These are phyloP conservation scores for Tychaedon coryphoeus DNA, from an alignment of 2,113 vertebrate genomes.

Conservation along the genomic window DNA sequence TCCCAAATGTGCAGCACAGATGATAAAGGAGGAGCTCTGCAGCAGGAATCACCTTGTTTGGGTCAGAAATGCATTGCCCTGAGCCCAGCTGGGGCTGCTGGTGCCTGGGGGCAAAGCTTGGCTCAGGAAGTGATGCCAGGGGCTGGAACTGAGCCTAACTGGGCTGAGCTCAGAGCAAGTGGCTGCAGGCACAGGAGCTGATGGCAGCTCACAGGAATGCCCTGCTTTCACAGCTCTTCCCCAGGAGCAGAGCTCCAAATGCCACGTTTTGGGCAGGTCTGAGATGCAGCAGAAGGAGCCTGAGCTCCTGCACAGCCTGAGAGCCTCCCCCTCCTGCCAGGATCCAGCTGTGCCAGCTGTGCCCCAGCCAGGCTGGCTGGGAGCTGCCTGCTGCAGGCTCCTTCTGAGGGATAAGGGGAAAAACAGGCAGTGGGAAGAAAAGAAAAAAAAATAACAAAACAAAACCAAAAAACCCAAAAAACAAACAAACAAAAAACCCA, in stretches of 20 bases:
- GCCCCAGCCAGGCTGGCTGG: not conserved
- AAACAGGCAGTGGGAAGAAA: too few species aligned
- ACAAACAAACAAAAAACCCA: too few species aligned
- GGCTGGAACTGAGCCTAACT: not conserved
- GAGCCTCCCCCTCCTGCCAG: not conserved
- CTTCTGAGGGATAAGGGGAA: rapidly evolving
- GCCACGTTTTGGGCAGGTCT: rapidly evolving
- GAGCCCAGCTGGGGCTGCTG: not conserved
- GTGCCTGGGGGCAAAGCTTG: not conserved
- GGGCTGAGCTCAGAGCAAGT: not conserved
- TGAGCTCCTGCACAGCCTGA: not conserved
- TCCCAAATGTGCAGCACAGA: too few species aligned
- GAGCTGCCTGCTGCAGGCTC: not conserved
- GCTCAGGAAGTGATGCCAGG: not conserved
- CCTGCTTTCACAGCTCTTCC: not conserved
- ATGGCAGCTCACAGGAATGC: not conserved
- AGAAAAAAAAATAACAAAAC: too few species aligned
- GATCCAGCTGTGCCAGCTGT: not conserved
- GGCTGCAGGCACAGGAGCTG: not conserved
- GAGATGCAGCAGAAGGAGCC: not conserved
- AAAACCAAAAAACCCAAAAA: too few species aligned
- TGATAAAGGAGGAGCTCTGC: too few species aligned
- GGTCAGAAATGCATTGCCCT: not conserved
- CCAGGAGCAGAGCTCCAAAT: not conserved
- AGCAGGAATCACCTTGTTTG: not conserved